phyloP scores from a whole-genome alignment of 2,113 vertebrate species.

The Corydoras sp. region DNA sequence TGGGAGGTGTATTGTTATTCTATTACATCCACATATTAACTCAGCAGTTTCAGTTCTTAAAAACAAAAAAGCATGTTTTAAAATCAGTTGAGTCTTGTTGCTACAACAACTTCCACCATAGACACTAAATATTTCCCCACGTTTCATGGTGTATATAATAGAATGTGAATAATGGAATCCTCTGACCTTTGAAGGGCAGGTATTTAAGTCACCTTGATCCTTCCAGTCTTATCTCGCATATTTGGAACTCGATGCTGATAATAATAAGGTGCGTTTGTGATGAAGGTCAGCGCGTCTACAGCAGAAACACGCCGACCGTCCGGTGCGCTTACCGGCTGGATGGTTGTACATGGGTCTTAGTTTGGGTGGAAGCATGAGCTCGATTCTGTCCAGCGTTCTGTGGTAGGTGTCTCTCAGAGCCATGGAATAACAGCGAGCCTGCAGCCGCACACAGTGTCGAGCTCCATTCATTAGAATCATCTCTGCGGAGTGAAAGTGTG shows the following conservation, averaged over 20 bases:
- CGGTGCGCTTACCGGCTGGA: constrained; percentile 69
- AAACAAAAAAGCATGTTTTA: no score
- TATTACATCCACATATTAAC: no score
- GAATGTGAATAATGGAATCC: no score
- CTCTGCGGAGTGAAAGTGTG: not conserved
- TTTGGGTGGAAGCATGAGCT: constrained; percentile 68
- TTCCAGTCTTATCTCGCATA: no score
- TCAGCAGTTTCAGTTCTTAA: no score
- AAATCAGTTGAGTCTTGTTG: no score
- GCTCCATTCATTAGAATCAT: constrained; percentile 2
- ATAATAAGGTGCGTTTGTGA: not conserved
- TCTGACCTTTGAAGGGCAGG: no score
- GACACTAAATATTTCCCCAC: no score
- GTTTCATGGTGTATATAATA: no score
- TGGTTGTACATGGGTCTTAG: constrained; percentile 79
- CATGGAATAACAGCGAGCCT: constrained; percentile 26
- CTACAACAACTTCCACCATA: no score
- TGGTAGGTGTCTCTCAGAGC: constrained; percentile 69
- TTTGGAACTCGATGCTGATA: not conserved
- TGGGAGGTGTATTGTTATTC: no score
- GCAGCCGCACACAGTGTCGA: constrained; percentile 3
- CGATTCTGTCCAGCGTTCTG: constrained; percentile 69
- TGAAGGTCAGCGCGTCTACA: not conserved
- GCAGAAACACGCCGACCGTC: not conserved
- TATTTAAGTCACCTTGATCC: no score